Evolutionary conservation across 2,797 vertebrate species (phyloP).

Genomic region (Octomys mimax): DNA sequence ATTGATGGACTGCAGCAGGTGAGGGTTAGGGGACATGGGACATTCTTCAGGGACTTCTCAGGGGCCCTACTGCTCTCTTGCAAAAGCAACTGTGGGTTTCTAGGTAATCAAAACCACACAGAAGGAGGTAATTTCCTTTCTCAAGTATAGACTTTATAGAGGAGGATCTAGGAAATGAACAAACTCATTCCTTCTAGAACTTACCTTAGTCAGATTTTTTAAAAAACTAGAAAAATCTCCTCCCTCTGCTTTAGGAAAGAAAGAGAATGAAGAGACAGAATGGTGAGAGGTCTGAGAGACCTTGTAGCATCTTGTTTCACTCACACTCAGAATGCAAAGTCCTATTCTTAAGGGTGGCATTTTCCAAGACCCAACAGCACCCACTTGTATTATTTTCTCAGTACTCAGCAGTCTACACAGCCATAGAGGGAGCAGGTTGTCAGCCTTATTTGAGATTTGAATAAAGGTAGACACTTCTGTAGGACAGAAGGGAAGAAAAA

Average conservation of each 20-base stretch:
- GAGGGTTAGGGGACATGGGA: not conserved
- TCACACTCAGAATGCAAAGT: not conserved
- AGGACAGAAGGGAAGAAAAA: not conserved
- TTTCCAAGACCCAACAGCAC: not conserved
- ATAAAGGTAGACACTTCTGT: not conserved
- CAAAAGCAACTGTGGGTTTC: not conserved
- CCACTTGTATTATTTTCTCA: not conserved
- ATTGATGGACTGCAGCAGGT: not conserved
- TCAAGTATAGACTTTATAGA: not conserved
- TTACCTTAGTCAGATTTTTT: not conserved
- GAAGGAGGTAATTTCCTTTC: not conserved
- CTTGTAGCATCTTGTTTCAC: not conserved
- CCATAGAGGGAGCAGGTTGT: not conserved
- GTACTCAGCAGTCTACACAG: not conserved
- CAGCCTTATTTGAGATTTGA: not conserved
- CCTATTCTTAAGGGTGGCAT: not conserved
- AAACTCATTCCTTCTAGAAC: not conserved
- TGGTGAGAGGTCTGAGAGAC: not conserved
- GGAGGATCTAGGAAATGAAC: not conserved
- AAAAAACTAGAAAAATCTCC: not conserved
- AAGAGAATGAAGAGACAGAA: not conserved
- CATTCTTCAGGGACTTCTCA: not conserved
- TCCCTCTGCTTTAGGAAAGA: not conserved
- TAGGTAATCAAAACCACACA: not conserved
- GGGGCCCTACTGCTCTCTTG: not conserved